These are phyloP conservation scores for Coleophora flavipennella DNA, from an alignment of 2,888 invertebrate genomes.

Conservation along the genomic window DNA sequence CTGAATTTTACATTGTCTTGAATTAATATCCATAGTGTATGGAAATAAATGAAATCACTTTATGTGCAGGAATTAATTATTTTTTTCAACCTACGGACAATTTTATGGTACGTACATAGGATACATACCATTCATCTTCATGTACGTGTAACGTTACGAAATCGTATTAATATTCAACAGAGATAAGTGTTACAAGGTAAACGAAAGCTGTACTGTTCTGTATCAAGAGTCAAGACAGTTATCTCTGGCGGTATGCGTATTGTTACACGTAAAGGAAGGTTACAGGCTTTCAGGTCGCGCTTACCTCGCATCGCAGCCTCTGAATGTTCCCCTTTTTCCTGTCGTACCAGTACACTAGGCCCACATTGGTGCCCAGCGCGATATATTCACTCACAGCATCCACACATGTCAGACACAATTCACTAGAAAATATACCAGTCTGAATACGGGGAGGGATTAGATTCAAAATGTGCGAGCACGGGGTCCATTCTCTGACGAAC, in stretches of 20 bases:
- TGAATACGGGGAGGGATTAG: conserved; percentile 83
- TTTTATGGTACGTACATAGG: too few species aligned
- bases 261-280: too few species aligned
- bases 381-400: conserved; percentile 87
- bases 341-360: conserved; percentile 90
- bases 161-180: neutral
- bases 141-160: too few species aligned
- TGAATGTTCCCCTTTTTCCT: conserved; percentile 83
- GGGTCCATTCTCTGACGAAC: conserved; percentile 85
- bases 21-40: too few species aligned
- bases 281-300: neutral
- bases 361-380: conserved; percentile 88
- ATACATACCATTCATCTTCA: too few species aligned
- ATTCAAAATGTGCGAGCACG: conserved; percentile 80
- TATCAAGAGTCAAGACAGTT: too few species aligned
- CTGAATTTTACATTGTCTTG: too few species aligned
- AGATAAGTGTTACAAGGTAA: conserved; percentile 31
- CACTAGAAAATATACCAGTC: conserved; percentile 82
- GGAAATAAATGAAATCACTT: too few species aligned
- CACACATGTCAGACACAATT: conserved; percentile 84
- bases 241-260: too few species aligned
- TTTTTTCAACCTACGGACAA: too few species aligned
- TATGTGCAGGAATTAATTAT: too few species aligned
- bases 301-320: conserved; percentile 86
- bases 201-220: conserved; percentile 21